Percentiles rank a stretch among this genome's conserved stretches.
phyloP scores from a whole-genome alignment of 2,113 vertebrate species.

The Bufo gargarizans region DNA sequence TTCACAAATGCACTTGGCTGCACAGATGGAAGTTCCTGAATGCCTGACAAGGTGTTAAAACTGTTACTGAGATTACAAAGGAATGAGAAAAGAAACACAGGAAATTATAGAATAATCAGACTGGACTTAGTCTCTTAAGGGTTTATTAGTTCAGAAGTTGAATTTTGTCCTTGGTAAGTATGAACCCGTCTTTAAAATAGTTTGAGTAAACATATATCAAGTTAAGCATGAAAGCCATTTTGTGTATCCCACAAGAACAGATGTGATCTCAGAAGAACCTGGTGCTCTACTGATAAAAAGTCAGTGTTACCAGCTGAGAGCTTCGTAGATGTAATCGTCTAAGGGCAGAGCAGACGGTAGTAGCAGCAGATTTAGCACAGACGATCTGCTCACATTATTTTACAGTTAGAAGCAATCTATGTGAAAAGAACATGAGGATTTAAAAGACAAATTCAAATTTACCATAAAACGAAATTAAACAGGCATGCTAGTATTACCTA shows the following conservation, averaged over 20 bases:
- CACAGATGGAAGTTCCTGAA: slow-evolving; percentile 82
- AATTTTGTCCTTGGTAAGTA: slow-evolving; percentile 68
- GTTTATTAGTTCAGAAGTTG: slow-evolving; percentile 71
- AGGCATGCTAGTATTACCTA: background rate
- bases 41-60: slow-evolving; percentile 83
- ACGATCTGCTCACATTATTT: slow-evolving; percentile 60
- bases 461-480: background rate
- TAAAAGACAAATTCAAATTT: slow-evolving; percentile 23
- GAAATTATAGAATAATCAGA: slow-evolving; percentile 77
- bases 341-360: slow-evolving; percentile 61
- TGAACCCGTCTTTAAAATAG: slow-evolving; percentile 63
- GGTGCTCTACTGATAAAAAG: slow-evolving; percentile 62
- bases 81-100: slow-evolving; percentile 71
- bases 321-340: slow-evolving; percentile 60
- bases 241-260: slow-evolving; percentile 61
- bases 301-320: slow-evolving; percentile 63
- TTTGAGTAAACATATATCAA: slow-evolving; percentile 52
- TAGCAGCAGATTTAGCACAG: slow-evolving; percentile 57
- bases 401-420: slow-evolving; percentile 57
- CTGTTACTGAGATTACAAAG: slow-evolving; percentile 76
- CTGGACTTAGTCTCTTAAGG: slow-evolving; percentile 68
- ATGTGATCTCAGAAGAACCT: slow-evolving; percentile 61
- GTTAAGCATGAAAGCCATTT: slow-evolving; percentile 60
- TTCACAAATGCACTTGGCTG: slow-evolving; percentile 75
- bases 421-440: slow-evolving; percentile 36